A percentile compares a stretch with the other conserved stretches of the same genome.
phyloP scores from a whole-genome alignment of 2,797 vertebrate species.

The Acanthurus lineatus region DNA sequence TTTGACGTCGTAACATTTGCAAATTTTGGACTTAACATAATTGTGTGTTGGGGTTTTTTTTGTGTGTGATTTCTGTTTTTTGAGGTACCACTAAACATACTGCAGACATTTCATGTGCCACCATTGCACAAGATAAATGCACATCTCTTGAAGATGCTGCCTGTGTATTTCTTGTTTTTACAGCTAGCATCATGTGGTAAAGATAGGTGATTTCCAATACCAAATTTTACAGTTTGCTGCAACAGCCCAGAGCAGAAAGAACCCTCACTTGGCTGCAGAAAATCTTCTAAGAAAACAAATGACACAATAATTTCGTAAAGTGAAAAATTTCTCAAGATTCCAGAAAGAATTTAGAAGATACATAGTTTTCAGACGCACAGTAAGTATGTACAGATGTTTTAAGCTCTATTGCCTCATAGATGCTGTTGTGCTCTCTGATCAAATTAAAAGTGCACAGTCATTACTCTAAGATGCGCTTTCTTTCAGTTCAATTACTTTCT shows the following conservation, averaged over 20 bases:
- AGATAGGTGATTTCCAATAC: not conserved
- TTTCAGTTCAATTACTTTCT: not conserved
- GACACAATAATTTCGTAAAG: not conserved
- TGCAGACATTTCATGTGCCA: too few species aligned
- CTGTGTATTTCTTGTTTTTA: conserved; percentile 9
- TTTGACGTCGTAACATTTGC: too few species aligned
- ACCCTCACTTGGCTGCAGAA: not conserved
- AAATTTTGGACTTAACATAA: too few species aligned
- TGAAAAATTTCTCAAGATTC: not conserved
- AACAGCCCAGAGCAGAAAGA: not conserved
- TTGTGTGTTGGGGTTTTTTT: too few species aligned
- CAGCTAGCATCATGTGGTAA: not conserved
- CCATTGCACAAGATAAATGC: too few species aligned
- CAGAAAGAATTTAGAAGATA: not conserved
- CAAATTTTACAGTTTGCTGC: not conserved
- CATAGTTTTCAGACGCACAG: not conserved
- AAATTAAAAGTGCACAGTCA: not conserved
- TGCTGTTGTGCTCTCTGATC: not conserved
- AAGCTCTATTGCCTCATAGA: not conserved
- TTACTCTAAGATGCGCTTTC: conserved; percentile 1
- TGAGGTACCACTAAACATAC: too few species aligned
- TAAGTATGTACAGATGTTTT: not conserved
- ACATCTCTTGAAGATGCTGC: too few species aligned
- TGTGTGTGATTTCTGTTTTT: too few species aligned
- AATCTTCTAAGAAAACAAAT: not conserved